A percentile compares a stretch with the other conserved stretches of the same genome.
These are phyloP conservation scores for Hippoglossus stenolepis DNA, from an alignment of 2,113 vertebrate genomes.

Conservation along the genomic window DNA sequence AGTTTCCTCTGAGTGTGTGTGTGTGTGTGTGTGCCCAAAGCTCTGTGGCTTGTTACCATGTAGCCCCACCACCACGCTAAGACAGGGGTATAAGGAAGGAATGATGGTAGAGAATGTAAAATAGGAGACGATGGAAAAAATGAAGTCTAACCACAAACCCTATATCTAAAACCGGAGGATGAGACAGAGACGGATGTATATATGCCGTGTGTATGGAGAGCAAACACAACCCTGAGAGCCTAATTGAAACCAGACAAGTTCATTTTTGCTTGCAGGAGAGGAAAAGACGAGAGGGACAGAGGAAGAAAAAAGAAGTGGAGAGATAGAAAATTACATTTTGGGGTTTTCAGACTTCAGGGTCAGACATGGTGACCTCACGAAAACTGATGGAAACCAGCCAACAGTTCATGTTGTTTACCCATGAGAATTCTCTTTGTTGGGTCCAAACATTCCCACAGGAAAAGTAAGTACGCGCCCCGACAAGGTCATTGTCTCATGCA, in stretches of 20 bases:
- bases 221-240: constrained; percentile 46
- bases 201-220: neutral
- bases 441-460: neutral
- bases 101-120: constrained; percentile 22
- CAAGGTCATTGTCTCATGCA: neutral
- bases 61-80: neutral
- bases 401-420: neutral
- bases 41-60: constrained; percentile 26
- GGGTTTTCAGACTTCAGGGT: constrained; percentile 17
- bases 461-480: neutral
- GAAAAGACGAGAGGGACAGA: neutral
- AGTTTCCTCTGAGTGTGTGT: constrained; percentile 19
- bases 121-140: neutral
- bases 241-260: constrained; percentile 73
- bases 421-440: neutral
- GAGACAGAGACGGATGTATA: neutral
- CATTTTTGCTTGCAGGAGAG: constrained; percentile 25
- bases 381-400: constrained; percentile 11
- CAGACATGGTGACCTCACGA: constrained; percentile 13
- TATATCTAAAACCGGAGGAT: constrained; percentile 7
- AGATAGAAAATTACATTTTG: constrained; percentile 14
- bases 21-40: constrained; percentile 15
- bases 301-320: neutral
- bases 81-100: constrained; percentile 20
- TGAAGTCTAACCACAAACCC: constrained; percentile 3